Conservation (phyloP, 1,140 invertebrate genomes). For the Euschistus heros region DNA sequence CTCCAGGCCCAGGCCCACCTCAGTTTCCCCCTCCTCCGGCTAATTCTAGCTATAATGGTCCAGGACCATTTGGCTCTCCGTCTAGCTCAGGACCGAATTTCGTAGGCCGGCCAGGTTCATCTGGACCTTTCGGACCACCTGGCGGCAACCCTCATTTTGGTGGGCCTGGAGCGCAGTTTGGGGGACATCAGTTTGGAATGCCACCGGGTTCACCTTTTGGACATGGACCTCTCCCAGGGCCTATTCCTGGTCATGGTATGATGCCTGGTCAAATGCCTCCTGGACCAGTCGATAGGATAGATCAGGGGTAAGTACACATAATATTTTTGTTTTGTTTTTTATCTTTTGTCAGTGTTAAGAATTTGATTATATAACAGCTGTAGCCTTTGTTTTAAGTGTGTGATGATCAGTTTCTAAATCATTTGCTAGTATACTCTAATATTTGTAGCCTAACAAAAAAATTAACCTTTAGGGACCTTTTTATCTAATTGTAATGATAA, state of each 20-base stretch:
- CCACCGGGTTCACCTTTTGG: constrained; percentile 58
- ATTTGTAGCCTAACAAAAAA: no score
- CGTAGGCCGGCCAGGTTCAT: constrained; percentile 53
- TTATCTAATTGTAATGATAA: no score
- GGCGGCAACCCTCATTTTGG: constrained; percentile 53
- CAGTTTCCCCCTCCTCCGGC: constrained; percentile 47
- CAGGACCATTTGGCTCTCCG: constrained; percentile 54
- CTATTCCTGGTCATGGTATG: constrained; percentile 32
- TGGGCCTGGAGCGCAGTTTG: constrained; percentile 50
- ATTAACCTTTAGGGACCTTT: no score
- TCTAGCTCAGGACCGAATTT: constrained; percentile 49
- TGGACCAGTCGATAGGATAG: constrained; percentile 56
- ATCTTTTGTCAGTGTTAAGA: not conserved
- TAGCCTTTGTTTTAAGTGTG: no score
- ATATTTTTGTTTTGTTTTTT: constrained; percentile 1
- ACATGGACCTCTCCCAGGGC: constrained; percentile 41
- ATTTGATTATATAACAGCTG: no score
- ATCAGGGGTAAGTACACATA: constrained; percentile 52
- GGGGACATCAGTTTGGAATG: constrained; percentile 52
- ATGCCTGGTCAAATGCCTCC: constrained; percentile 48
- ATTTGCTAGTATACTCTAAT: no score
- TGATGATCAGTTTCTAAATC: no score
- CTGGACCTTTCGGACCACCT: constrained; percentile 50
- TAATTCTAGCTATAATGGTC: constrained; percentile 52
- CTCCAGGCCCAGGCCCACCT: constrained; percentile 51